These are phyloP conservation scores for Cephus spinipes DNA, from an alignment of 2,888 invertebrate species.

Conservation along the genomic window DNA sequence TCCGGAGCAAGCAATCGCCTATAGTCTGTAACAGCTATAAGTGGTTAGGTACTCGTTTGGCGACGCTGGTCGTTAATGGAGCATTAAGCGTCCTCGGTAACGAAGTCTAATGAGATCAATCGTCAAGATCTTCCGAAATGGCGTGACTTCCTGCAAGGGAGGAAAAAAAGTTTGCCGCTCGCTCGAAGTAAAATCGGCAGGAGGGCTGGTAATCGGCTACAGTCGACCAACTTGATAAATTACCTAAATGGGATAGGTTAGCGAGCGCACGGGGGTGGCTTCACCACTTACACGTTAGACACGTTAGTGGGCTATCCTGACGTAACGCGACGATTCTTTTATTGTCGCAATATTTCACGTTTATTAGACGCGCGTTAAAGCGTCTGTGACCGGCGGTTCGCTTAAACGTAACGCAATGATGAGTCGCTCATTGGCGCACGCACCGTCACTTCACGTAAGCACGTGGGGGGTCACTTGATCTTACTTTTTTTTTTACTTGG, in stretches of 20 bases:
- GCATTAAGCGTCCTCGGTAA: slow-evolving; percentile 3
- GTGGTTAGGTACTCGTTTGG: not conserved
- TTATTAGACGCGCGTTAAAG: slow-evolving; percentile 47
- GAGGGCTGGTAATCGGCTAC: not conserved
- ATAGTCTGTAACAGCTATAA: not conserved
- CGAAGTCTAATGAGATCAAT: slow-evolving; percentile 18
- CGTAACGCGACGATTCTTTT: slow-evolving; percentile 37
- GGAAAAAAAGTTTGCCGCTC: not conserved
- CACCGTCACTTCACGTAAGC: not conserved
- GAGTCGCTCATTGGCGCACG: not conserved
- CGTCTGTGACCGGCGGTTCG: slow-evolving; percentile 42
- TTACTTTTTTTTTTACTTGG: not conserved
- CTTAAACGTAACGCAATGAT: slow-evolving; percentile 32
- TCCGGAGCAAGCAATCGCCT: not conserved
- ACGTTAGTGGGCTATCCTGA: not conserved
- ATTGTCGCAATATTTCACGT: slow-evolving; percentile 51
- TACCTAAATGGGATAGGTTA: not conserved
- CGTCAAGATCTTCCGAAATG: slow-evolving; percentile 11
- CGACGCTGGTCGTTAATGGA: not conserved
- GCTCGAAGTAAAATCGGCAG: not conserved
- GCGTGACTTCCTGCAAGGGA: not conserved
- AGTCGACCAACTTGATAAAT: not conserved
- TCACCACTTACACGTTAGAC: not conserved
- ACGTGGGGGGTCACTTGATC: not conserved
- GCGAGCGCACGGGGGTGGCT: not conserved